A percentile compares a stretch with the other conserved stretches of the same genome.
Evolutionary conservation across 2,113 vertebrate species (phyloP).

Genomic region (Pituophis catenifer): DNA sequence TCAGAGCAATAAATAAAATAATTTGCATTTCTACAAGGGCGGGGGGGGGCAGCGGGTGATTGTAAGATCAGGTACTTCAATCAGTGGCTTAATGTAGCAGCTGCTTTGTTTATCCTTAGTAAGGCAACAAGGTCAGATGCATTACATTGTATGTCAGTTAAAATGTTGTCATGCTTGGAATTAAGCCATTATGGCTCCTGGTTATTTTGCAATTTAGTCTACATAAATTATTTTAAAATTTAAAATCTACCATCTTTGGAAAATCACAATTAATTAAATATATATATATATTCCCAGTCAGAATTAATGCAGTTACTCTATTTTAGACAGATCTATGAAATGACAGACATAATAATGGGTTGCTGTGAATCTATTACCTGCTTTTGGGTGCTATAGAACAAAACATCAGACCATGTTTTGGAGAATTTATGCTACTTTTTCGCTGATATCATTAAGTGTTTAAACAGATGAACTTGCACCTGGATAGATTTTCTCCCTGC

Average conservation of each 20-base stretch:
- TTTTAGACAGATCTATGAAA: neutral
- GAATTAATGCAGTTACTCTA: neutral
- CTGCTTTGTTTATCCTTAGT: neutral
- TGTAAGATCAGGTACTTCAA: neutral
- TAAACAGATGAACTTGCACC: neutral
- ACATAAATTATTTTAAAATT: neutral
- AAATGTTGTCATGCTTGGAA: neutral
- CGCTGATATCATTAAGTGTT: neutral
- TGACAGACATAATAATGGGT: neutral
- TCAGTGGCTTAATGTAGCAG: neutral
- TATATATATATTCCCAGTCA: constrained; percentile 5
- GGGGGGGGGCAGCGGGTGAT: neutral
- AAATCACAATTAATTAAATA: constrained; percentile 1
- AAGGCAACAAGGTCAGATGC: neutral
- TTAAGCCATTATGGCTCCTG: neutral
- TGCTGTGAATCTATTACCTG: neutral
- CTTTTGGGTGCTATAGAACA: neutral
- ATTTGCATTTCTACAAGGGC: neutral
- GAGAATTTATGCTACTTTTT: neutral
- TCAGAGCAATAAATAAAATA: neutral
- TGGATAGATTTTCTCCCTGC: neutral
- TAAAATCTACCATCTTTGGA: neutral
- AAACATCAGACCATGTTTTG: neutral
- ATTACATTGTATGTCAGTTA: neutral
- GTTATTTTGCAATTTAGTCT: constrained; percentile 2